These are phyloP conservation scores for Pomacea maculata DNA, from an alignment of 1,140 invertebrate species.

Conservation along the genomic window DNA sequence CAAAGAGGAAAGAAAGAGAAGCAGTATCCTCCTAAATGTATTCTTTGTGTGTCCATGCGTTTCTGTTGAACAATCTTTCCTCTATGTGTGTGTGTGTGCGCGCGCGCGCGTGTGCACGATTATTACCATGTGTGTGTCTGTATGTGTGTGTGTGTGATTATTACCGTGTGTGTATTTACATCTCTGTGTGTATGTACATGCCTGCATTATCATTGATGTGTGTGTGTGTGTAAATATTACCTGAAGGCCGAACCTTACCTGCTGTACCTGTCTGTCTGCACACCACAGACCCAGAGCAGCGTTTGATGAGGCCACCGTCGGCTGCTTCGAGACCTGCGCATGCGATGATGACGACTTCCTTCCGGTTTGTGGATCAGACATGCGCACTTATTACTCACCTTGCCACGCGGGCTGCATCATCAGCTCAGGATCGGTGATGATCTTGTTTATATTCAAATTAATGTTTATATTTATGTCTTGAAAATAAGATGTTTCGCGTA, in stretches of 20 bases:
- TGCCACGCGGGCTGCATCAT: slow-evolving; percentile 91
- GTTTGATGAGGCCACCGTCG: background rate
- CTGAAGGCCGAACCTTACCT: background rate
- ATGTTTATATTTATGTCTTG: background rate
- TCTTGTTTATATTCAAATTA: background rate
- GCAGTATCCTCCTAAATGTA: too few species aligned
- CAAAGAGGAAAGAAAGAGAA: too few species aligned
- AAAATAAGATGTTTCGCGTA: too few species aligned
- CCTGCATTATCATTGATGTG: background rate
- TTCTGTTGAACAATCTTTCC: too few species aligned
- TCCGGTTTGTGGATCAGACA: slow-evolving; percentile 90
- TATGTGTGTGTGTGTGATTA: background rate
- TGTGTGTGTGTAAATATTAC: background rate
- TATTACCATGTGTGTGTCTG: too few species aligned
- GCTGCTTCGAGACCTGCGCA: slow-evolving; percentile 3
- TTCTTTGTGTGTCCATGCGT: background rate
- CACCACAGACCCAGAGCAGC: background rate
- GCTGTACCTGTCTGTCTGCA: background rate
- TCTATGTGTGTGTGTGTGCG: background rate
- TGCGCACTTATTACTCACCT: slow-evolving; percentile 86
- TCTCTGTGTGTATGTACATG: background rate
- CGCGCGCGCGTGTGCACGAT: too few species aligned
- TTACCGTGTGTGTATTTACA: background rate
- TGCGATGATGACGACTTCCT: slow-evolving; percentile 24
- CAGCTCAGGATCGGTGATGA: slow-evolving; percentile 59